These are phyloP conservation scores for Condylura cristata DNA, from an alignment of 2,113 vertebrate genomes.

Conservation along the genomic window DNA sequence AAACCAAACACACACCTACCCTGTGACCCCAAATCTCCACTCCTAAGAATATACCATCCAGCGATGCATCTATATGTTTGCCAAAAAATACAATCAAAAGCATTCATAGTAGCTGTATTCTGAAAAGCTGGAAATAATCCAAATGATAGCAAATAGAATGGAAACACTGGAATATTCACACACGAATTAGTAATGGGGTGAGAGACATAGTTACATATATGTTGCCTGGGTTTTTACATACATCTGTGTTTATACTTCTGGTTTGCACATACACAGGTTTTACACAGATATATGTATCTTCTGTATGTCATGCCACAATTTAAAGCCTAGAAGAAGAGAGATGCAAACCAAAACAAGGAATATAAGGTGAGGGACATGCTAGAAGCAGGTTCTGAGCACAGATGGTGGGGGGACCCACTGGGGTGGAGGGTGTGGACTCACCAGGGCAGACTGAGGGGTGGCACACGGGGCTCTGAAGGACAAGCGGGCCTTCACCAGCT, in stretches of 20 bases:
- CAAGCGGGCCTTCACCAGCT: not conserved
- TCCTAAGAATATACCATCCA: not conserved
- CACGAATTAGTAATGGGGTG: not conserved
- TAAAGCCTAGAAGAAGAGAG: not conserved
- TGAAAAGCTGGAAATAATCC: not conserved
- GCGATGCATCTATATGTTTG: not conserved
- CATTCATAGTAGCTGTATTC: not conserved
- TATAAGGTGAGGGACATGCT: not conserved
- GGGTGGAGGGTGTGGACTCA: not conserved
- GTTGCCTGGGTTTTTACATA: not conserved
- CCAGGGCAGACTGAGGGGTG: not conserved
- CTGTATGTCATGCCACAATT: not conserved
- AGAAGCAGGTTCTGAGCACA: not conserved
- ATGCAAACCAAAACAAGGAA: not conserved
- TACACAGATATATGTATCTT: not conserved
- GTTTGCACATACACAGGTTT: too few relatives aligned
- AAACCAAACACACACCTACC: not conserved
- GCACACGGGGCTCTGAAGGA: not conserved
- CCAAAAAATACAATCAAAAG: not conserved
- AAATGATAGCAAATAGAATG: slow-evolving; percentile 20
- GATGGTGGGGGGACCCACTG: not conserved
- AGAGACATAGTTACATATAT: not conserved
- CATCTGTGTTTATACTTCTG: too few relatives aligned
- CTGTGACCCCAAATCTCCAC: not conserved
- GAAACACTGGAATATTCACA: not conserved